phyloP scores from a whole-genome alignment of 2,797 vertebrate species.

The Apodemus agrarius region DNA sequence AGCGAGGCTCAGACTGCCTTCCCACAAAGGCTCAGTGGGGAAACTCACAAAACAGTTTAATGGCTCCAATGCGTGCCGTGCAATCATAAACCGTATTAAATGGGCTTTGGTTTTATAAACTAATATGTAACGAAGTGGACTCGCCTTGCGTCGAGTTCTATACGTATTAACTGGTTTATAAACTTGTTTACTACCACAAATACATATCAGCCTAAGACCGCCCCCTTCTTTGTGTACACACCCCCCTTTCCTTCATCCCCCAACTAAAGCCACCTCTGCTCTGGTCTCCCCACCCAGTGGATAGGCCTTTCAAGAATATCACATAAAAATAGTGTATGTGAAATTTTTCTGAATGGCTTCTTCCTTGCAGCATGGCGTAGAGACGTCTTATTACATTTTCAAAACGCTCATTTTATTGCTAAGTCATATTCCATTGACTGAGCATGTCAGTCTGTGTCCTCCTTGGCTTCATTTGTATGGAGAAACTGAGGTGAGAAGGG shows the following conservation, averaged over 20 bases:
- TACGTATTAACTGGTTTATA: too few relatives aligned
- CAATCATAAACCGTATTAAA: fast-evolving
- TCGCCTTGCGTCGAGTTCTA: not conserved
- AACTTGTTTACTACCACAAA: not conserved
- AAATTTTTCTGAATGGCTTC: not conserved
- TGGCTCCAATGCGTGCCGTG: fast-evolving
- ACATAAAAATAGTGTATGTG: fast-evolving
- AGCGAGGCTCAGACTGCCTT: fast-evolving
- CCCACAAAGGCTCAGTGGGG: fast-evolving
- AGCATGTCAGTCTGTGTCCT: fast-evolving
- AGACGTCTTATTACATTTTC: fast-evolving
- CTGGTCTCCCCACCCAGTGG: fast-evolving
- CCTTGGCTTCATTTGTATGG: not conserved
- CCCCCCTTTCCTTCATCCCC: fast-evolving
- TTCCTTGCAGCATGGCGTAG: not conserved
- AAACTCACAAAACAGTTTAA: fast-evolving
- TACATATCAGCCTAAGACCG: not conserved
- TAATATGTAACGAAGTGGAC: not conserved
- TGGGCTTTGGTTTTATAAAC: not conserved
- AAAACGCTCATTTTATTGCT: fast-evolving
- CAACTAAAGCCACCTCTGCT: fast-evolving
- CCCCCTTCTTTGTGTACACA: fast-evolving
- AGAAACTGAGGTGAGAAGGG: fast-evolving
- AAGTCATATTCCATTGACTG: fast-evolving
- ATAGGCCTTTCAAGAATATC: not conserved